Percentiles rank a stretch among this genome's conserved stretches.
Conservation (phyloP, 92 coral and sea anemone genomes). For the Zoanthus sociatus region DNA sequence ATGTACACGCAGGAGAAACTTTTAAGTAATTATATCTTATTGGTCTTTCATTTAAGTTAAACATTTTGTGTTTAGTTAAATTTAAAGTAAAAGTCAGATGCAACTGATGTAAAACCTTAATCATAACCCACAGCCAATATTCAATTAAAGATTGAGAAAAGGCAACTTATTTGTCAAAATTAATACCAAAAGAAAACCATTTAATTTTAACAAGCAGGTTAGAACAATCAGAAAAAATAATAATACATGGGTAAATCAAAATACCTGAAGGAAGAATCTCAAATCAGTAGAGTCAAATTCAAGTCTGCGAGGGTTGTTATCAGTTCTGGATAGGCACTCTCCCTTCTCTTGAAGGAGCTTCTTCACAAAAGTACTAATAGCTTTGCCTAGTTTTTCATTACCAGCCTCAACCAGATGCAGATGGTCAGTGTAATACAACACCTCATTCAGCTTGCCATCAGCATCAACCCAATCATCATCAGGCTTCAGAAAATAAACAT, state of each 20-base stretch:
- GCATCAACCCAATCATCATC: slow-evolving; percentile 91
- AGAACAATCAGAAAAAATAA: not conserved
- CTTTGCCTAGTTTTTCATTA: slow-evolving; percentile 88
- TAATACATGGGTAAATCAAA: not conserved
- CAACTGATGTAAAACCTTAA: too few relatives aligned
- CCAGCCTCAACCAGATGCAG: slow-evolving; percentile 93
- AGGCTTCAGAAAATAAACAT: slow-evolving; percentile 85
- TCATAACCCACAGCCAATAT: too few relatives aligned
- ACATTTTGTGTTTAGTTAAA: too few relatives aligned
- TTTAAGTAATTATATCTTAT: too few relatives aligned
- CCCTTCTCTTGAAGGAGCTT: slow-evolving; percentile 65
- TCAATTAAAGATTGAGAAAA: too few relatives aligned
- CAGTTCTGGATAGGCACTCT: slow-evolving; percentile 44
- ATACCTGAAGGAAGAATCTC: slow-evolving; percentile 34
- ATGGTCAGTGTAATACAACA: slow-evolving; percentile 83
- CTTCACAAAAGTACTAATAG: slow-evolving; percentile 71
- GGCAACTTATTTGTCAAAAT: too few relatives aligned
- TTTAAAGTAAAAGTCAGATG: too few relatives aligned
- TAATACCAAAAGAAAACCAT: too few relatives aligned
- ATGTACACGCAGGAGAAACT: too few relatives aligned
- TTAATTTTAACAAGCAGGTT: too few relatives aligned
- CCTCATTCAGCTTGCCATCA: slow-evolving; percentile 78
- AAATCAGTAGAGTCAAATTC: slow-evolving; percentile 37
- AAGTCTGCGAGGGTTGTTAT: slow-evolving; percentile 28
- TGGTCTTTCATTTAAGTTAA: too few relatives aligned